phyloP scores from a whole-genome alignment of 2,113 vertebrate species.

The Epinephelus moara region DNA sequence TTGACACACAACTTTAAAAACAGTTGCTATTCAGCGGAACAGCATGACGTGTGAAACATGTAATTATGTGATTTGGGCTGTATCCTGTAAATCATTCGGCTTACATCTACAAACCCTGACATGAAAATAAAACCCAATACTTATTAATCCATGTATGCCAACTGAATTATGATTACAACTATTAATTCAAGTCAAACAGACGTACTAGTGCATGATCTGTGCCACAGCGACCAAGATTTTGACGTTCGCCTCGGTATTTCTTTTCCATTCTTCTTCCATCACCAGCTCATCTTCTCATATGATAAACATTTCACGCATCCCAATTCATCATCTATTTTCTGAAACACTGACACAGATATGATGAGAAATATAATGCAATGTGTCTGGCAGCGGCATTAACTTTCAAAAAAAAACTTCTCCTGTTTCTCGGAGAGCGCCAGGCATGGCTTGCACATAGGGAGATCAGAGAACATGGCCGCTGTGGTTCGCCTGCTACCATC shows the following conservation, averaged over 20 bases:
- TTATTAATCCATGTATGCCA: conserved; percentile 4
- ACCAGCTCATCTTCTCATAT: conserved; percentile 35
- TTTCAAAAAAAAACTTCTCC: conserved; percentile 72
- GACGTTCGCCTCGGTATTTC: conserved; percentile 4
- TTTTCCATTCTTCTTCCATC: conserved; percentile 8
- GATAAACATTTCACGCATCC: conserved; percentile 47
- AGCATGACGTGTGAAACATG: conserved; percentile 35
- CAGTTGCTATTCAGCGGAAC: conserved; percentile 12
- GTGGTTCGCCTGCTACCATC: conserved; percentile 81
- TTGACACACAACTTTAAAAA: conserved; percentile 39
- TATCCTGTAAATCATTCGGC: conserved; percentile 34
- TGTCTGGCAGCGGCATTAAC: conserved; percentile 69
- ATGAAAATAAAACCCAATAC: conserved; percentile 25
- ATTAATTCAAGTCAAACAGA: conserved; percentile 11
- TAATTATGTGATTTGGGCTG: conserved; percentile 27
- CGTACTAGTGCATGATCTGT: neutral
- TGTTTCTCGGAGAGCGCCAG: conserved; percentile 76
- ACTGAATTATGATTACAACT: conserved; percentile 26
- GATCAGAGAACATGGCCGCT: conserved; percentile 80
- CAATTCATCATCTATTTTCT: conserved; percentile 70
- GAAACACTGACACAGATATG: conserved; percentile 70
- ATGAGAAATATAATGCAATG: conserved; percentile 60
- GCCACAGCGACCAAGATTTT: conserved; percentile 13
- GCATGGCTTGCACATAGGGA: conserved; percentile 71
- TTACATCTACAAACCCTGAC: conserved; percentile 19